Conservation (phyloP, 2,888 invertebrate genomes). For the Eristalinus aeneus region DNA sequence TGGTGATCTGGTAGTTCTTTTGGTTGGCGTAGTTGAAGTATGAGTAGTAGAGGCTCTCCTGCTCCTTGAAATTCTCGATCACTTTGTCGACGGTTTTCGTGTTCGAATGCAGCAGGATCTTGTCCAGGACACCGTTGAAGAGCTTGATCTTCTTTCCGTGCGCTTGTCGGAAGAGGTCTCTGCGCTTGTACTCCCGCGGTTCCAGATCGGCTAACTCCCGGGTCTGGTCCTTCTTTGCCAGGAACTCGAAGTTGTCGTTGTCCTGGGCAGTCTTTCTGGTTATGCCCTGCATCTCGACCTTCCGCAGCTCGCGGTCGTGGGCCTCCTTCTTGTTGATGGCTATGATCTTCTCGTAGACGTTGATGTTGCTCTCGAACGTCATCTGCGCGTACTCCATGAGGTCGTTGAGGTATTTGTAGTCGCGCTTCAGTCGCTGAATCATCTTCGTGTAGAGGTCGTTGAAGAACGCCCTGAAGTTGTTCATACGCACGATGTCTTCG, state of each 20-base stretch:
- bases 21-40: slow-evolving; percentile 80
- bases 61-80: slow-evolving; percentile 78
- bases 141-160: slow-evolving; percentile 77
- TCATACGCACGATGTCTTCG: slow-evolving; percentile 75
- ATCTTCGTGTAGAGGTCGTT: slow-evolving; percentile 78
- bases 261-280: slow-evolving; percentile 77
- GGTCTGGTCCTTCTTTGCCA: slow-evolving; percentile 75
- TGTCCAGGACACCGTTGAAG: slow-evolving; percentile 77
- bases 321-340: slow-evolving; percentile 74
- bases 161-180: slow-evolving; percentile 76
- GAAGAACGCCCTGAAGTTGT: slow-evolving; percentile 77
- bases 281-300: slow-evolving; percentile 78
- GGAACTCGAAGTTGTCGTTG: slow-evolving; percentile 75
- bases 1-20: slow-evolving; percentile 78
- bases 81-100: slow-evolving; percentile 75
- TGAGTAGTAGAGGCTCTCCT: slow-evolving; percentile 79
- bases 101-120: slow-evolving; percentile 76
- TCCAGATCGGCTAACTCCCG: slow-evolving; percentile 76
- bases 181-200: slow-evolving; percentile 77
- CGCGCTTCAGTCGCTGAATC: slow-evolving; percentile 77
- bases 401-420: slow-evolving; percentile 79
- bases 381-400: slow-evolving; percentile 78
- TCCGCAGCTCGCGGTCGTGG: slow-evolving; percentile 76
- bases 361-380: slow-evolving; percentile 78
- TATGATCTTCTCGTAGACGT: slow-evolving; percentile 78